These are phyloP conservation scores for Clavelina lepadiformis DNA, from an alignment of 23 tunicate species.

Conservation along the genomic window DNA sequence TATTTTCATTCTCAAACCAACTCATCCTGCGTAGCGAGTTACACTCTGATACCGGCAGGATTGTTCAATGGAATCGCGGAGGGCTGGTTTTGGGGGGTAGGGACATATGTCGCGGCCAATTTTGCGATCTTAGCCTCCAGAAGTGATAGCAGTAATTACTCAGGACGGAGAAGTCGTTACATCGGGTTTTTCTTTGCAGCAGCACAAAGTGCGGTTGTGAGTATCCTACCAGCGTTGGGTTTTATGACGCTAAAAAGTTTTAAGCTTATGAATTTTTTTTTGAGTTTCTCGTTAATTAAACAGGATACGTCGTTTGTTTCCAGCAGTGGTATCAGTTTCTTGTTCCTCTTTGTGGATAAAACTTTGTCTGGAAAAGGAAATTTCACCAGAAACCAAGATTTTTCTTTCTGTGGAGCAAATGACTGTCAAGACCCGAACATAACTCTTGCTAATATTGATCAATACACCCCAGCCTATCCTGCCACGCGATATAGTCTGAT, in stretches of 20 bases:
- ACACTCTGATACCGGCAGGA: constrained; percentile 24
- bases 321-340: constrained; percentile 23
- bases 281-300: constrained; percentile 28
- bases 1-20: too few species aligned
- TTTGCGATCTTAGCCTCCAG: constrained; percentile 8
- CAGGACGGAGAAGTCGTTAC: constrained; percentile 11
- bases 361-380: constrained; percentile 2
- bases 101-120: constrained; percentile 11
- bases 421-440: constrained; percentile 17
- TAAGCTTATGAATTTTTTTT: not conserved
- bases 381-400: not conserved
- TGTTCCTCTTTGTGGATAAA: constrained; percentile 15
- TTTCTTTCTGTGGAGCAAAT: constrained; percentile 21
- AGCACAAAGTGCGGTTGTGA: constrained; percentile 18
- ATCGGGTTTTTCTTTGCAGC: constrained; percentile 30
- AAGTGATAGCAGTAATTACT: constrained; percentile 5
- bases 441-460: constrained; percentile 12
- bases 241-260: not conserved
- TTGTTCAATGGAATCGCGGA: constrained; percentile 29
- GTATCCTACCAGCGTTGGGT: too few species aligned
- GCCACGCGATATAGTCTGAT: constrained; percentile 26
- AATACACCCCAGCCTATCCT: constrained; percentile 20
- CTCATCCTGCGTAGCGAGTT: too few species aligned
- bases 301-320: too few species aligned
- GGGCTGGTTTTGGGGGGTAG: constrained; percentile 29